Conservation (phyloP, 1,140 invertebrate species). For the Achroia grisella region DNA sequence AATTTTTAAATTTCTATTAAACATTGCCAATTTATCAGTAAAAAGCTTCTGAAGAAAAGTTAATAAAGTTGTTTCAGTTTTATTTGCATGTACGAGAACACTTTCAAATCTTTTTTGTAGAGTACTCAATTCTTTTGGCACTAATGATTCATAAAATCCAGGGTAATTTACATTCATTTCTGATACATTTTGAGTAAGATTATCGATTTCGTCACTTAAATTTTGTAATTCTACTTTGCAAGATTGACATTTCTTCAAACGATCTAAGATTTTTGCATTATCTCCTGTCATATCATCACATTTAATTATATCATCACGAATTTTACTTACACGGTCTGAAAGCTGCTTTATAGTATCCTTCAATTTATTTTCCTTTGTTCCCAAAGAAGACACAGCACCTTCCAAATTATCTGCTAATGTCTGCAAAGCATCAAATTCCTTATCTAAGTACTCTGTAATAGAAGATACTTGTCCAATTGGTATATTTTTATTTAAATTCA, state of each 20-base stretch:
- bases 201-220: constrained; percentile 78
- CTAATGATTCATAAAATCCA: constrained; percentile 81
- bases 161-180: constrained; percentile 86
- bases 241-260: constrained; percentile 83
- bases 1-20: constrained; percentile 85
- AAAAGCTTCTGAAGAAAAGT: constrained; percentile 91
- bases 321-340: constrained; percentile 80
- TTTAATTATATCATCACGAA: constrained; percentile 90
- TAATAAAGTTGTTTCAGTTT: constrained; percentile 86
- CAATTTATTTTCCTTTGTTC: constrained; percentile 83
- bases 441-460: constrained; percentile 81
- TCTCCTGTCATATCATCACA: constrained; percentile 94
- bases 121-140: constrained; percentile 86
- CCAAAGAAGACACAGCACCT: constrained; percentile 79
- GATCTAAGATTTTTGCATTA: constrained; percentile 86
- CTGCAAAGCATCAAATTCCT: constrained; percentile 86
- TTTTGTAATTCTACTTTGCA: constrained; percentile 81
- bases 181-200: constrained; percentile 80
- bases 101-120: constrained; percentile 85
- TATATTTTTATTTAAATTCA: constrained; percentile 84
- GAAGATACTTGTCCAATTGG: constrained; percentile 81
- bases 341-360: constrained; percentile 81
- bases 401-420: constrained; percentile 85
- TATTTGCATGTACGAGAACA: constrained; percentile 82
- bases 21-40: constrained; percentile 86